Percentiles rank a stretch among this genome's conserved stretches.
Conservation (phyloP, 1,140 invertebrate species). For the Triops cancriformis region DNA sequence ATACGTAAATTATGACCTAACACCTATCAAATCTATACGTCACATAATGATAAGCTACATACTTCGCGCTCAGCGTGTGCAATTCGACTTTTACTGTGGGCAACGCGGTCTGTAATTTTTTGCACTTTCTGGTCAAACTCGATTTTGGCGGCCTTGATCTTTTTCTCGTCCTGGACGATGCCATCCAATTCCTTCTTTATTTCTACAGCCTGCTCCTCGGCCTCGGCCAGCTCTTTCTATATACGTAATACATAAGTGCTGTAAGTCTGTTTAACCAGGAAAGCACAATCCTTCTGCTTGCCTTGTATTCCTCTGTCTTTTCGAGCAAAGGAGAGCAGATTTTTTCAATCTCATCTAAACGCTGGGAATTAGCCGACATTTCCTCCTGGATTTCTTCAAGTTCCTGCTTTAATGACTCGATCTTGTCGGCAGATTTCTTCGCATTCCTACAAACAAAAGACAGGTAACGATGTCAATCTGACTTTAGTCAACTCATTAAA, state of each 20-base stretch:
- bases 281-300: not conserved
- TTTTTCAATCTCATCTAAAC: slow-evolving; percentile 37
- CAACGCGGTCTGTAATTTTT: slow-evolving; percentile 52
- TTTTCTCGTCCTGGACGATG: slow-evolving; percentile 11
- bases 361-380: slow-evolving; percentile 36
- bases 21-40: not conserved
- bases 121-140: slow-evolving; percentile 67
- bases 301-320: not conserved
- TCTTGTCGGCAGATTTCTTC: slow-evolving; percentile 58
- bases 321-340: not conserved
- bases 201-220: slow-evolving; percentile 31
- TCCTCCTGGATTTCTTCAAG: slow-evolving; percentile 46
- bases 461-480: too few species aligned
- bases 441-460: slow-evolving; percentile 56
- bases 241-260: not conserved
- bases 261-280: not conserved
- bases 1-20: not conserved
- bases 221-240: slow-evolving; percentile 27
- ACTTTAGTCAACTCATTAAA: too few species aligned
- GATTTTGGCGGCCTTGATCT: slow-evolving; percentile 47
- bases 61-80: slow-evolving; percentile 38
- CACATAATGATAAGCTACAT: not conserved
- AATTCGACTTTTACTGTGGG: slow-evolving; percentile 49
- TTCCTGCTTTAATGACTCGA: slow-evolving; percentile 61
- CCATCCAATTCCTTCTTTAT: slow-evolving; percentile 17